These are phyloP conservation scores for Brachionus asplanchnoidis DNA, from an alignment of 1,140 invertebrate species.

Conservation along the genomic window DNA sequence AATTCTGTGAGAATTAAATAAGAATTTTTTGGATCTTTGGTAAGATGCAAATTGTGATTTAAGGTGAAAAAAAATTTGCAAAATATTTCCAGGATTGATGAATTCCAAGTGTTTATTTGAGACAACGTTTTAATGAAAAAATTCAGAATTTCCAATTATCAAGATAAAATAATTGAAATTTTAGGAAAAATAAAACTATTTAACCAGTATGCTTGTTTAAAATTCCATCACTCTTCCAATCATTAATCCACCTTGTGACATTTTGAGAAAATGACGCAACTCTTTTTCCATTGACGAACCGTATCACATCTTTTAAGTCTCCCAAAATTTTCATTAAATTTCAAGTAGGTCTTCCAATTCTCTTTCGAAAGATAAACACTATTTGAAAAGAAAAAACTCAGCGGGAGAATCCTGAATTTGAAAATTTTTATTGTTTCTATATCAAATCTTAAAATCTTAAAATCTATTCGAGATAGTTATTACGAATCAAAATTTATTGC, in stretches of 20 bases:
- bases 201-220: neutral
- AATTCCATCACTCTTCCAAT: neutral
- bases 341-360: neutral
- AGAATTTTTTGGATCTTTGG: too few relatives aligned
- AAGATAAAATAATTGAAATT: constrained; percentile 1
- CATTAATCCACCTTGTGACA: constrained; percentile 14
- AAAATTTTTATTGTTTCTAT: neutral
- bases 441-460: neutral
- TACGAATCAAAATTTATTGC: constrained; percentile 20
- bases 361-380: neutral
- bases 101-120: neutral
- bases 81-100: too few relatives aligned
- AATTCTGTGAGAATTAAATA: too few relatives aligned
- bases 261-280: constrained; percentile 3
- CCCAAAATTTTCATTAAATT: neutral
- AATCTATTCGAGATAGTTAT: neutral
- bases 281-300: neutral
- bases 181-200: neutral
- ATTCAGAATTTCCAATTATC: neutral
- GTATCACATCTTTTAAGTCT: neutral
- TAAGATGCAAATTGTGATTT: too few relatives aligned
- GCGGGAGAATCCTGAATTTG: constrained; percentile 24
- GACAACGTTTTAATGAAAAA: neutral
- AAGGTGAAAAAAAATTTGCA: too few relatives aligned
- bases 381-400: constrained; percentile 4